Base-by-base conservation (phyloP, 92 coral and sea anemone species). In the Zoanthus sansibaricus region DNA sequence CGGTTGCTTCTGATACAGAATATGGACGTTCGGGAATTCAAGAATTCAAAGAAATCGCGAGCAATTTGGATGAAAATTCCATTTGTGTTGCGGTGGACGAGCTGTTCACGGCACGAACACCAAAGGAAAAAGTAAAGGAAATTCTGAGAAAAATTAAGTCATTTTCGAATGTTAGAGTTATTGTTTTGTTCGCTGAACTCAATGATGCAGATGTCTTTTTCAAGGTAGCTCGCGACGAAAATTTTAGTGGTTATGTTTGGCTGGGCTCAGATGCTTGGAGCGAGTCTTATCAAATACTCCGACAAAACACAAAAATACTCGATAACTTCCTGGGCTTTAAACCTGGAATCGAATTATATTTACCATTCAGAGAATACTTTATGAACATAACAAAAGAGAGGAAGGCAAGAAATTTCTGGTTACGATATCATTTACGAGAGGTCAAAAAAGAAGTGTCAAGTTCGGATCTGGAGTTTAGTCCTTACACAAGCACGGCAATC, bases 1-100 rank as follows among this genome's bases (percentile, higher is more conserved):
- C 94, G 2, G 78, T 93, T 52, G 96, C 96, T 62, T 93, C 96
- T 1, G 96, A 93, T 62, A 93, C 96, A 9, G 96, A 91, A 61
- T 93, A 93, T 54, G 96, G 96, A 7, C 88, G 96, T 30, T 93
- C 96, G 5, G 96, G 96, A 48, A 91, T 93, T 72, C 92, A 91
- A 56, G 91, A 94, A 9, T 93, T 93, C 71, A 92, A 89, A 56
- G 80, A 90, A n/a, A 58, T 87, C 32, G 91, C 78, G 18, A 82
- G 79, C 54, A 83, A 79, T 55, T 85, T 48, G 67, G 37, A 73
- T 6, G 74, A 91, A 58, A 47, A 61, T 18, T 80, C 84, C 14
- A 67, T 91, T 42, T 93, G 96, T 62, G 92, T 91, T 48, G 90
- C 93, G 1, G 94, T 86, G 25, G 94, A 91, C 67, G 94, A 67